Evolutionary conservation across 2,113 vertebrate genomes (phyloP).

Genomic region (Microcebus tavaratra): DNA sequence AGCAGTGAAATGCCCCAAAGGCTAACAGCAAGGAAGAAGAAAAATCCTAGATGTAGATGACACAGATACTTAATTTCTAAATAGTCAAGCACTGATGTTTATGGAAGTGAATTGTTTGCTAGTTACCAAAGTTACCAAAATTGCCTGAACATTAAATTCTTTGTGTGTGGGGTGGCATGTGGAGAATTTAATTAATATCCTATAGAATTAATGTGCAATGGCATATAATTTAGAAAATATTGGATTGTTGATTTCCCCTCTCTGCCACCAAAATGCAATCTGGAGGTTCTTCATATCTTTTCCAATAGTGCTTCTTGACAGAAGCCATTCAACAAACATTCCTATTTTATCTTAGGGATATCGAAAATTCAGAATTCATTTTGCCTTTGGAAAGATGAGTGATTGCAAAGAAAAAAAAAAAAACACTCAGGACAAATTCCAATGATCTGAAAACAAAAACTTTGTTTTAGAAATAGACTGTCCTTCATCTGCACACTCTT

Average conservation of each 20-base stretch:
- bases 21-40: neutral
- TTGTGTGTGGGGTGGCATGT: neutral
- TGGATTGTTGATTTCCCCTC: neutral
- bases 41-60: neutral
- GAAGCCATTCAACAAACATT: neutral
- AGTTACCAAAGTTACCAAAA: neutral
- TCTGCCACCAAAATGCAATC: neutral
- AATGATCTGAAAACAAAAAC: neutral
- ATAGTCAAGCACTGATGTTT: neutral
- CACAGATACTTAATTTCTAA: conserved; percentile 18
- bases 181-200: neutral
- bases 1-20: neutral
- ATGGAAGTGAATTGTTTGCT: neutral
- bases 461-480: neutral
- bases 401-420: neutral
- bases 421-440: neutral
- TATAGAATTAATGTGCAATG: neutral
- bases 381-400: conserved; percentile 24
- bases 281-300: neutral
- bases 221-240: neutral
- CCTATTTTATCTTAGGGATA: neutral
- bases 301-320: neutral
- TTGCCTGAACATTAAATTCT: neutral
- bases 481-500: neutral
- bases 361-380: conserved; percentile 13